A percentile compares a stretch with the other conserved stretches of the same genome.
Evolutionary conservation across 2,888 invertebrate genomes (phyloP).

Genomic region (Archaeoteleia sp.): DNA sequence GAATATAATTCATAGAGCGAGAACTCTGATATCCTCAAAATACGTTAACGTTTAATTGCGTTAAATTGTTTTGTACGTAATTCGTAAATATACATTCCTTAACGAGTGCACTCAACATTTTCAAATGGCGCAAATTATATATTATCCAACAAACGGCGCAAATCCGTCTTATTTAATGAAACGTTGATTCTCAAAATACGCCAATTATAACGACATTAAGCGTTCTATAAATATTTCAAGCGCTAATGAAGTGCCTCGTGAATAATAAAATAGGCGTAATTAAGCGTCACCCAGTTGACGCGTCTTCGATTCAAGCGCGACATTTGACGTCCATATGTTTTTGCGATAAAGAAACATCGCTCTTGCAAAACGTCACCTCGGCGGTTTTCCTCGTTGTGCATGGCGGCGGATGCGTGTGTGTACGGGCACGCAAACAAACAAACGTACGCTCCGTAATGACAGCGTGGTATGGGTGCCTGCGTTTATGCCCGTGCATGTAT

Average conservation of each 20-base stretch:
- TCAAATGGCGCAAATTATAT: conserved; percentile 22
- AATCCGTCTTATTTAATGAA: conserved; percentile 36
- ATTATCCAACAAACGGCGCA: conserved; percentile 26
- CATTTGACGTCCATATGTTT: conserved; percentile 17
- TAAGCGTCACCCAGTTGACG: conserved; percentile 30
- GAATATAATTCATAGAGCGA: no score
- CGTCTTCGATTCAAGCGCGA: conserved; percentile 18
- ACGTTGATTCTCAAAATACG: conserved; percentile 34
- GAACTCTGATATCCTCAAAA: no score
- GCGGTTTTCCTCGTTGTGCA: no score
- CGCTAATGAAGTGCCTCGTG: conserved; percentile 40
- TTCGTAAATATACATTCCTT: not conserved
- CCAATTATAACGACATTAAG: conserved; percentile 42
- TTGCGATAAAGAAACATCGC: conserved; percentile 33
- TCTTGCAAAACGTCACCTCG: conserved; percentile 14
- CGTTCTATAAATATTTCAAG: conserved; percentile 26
- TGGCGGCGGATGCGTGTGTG: conserved; percentile 23
- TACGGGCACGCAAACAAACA: not conserved
- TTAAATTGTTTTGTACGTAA: no score
- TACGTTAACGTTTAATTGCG: no score
- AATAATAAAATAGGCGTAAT: conserved; percentile 21
- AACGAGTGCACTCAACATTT: conserved; percentile 4
- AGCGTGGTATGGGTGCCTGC: not conserved
- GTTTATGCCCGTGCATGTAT: conserved; percentile 2
- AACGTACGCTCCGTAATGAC: not conserved